Percentiles rank a stretch among this genome's conserved stretches.
Evolutionary conservation across 2,113 vertebrate species (phyloP).

Genomic region (Xerus inauris): DNA sequence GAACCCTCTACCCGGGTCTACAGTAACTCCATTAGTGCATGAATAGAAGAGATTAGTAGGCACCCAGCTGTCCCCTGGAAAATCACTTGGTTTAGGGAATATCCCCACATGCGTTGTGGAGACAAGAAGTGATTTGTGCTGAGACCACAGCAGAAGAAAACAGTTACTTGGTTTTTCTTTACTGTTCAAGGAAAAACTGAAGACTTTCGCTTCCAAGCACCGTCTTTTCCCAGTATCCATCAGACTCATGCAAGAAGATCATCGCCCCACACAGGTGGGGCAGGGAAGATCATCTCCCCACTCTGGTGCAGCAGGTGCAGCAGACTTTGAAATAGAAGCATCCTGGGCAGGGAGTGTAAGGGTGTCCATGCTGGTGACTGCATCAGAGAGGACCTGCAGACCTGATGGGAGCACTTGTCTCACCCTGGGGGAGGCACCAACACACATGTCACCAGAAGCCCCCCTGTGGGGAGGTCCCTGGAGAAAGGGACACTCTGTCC

Average conservation of each 20-base stretch:
- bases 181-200: background rate
- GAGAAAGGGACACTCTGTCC: too few species aligned
- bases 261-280: background rate
- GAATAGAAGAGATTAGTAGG: background rate
- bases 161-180: background rate
- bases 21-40: background rate
- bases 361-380: background rate
- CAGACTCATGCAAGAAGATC: background rate
- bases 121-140: background rate
- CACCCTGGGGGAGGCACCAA: background rate
- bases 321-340: background rate
- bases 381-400: too few species aligned
- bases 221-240: background rate
- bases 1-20: background rate
- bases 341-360: background rate
- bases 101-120: background rate
- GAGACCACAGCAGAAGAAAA: background rate
- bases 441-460: rapidly evolving
- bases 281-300: too few species aligned
- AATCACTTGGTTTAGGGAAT: background rate
- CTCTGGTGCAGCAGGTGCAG: too few species aligned
- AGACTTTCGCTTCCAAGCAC: background rate
- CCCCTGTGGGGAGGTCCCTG: background rate
- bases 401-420: background rate
- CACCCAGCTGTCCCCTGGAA: background rate